phyloP scores from a whole-genome alignment of 2,888 invertebrate species.

The Andrena marginata region DNA sequence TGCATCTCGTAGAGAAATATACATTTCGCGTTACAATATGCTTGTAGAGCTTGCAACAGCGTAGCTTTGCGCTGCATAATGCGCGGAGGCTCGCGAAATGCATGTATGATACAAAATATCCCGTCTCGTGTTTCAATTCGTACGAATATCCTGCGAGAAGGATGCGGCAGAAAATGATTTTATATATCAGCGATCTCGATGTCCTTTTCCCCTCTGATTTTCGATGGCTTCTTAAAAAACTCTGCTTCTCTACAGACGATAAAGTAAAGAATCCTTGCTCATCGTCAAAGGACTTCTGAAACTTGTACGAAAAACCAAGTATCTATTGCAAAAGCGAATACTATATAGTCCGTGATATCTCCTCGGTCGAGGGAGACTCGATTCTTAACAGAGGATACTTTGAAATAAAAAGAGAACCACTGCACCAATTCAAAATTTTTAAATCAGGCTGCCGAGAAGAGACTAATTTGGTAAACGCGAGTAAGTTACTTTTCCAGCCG shows the following conservation, averaged over 20 bases:
- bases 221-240: slow-evolving; percentile 22
- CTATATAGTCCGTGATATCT: neutral
- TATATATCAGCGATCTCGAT: slow-evolving; percentile 4
- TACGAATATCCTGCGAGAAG: slow-evolving; percentile 7
- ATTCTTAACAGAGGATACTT: slow-evolving; percentile 9
- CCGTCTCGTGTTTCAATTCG: slow-evolving; percentile 31
- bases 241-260: neutral
- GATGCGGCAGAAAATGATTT: slow-evolving; percentile 7
- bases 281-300: neutral
- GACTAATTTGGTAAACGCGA: slow-evolving; percentile 2
- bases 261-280: neutral
- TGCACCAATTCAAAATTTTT: neutral
- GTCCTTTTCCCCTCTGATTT: slow-evolving; percentile 29
- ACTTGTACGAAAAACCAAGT: slow-evolving; percentile 15
- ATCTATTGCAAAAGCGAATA: slow-evolving; percentile 1
- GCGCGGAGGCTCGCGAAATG: slow-evolving; percentile 13
- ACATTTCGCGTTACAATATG: slow-evolving; percentile 39
- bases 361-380: slow-evolving; percentile 3
- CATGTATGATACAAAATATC: slow-evolving; percentile 19
- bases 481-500: neutral
- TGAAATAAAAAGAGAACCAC: neutral
- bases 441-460: neutral
- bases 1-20: slow-evolving; percentile 14
- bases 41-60: slow-evolving; percentile 8
- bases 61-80: slow-evolving; percentile 8